Evolutionary conservation across 2,113 vertebrate genomes (phyloP).

Genomic region (Trogon surrucura): DNA sequence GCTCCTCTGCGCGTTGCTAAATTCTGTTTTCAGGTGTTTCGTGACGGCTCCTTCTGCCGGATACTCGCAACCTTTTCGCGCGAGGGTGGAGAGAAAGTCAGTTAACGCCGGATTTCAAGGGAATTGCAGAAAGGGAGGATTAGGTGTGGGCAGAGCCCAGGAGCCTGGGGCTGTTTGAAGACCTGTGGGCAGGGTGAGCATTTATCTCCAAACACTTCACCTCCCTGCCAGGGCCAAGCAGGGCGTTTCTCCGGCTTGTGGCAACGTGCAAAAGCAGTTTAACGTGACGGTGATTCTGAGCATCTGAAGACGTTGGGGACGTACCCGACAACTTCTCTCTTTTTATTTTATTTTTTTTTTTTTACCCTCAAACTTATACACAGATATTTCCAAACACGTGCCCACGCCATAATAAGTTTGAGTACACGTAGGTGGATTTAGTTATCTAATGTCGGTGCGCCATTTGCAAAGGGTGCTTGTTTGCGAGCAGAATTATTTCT

Average conservation of each 20-base stretch:
- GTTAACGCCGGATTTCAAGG: constrained; percentile 45
- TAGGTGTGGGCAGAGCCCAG: constrained; percentile 37
- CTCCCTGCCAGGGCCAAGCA: constrained; percentile 15
- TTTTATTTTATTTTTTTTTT: no score
- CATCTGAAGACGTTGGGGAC: neutral
- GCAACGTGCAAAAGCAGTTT: constrained; percentile 20
- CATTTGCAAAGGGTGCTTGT: neutral
- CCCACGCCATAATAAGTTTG: neutral
- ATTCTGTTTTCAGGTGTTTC: neutral
- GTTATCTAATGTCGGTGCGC: neutral
- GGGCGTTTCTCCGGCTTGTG: constrained; percentile 54
- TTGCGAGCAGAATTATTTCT: neutral
- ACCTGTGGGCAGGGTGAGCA: constrained; percentile 68
- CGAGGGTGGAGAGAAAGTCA: constrained; percentile 15
- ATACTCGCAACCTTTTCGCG: neutral
- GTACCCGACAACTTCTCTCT: neutral
- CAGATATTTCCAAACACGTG: neutral
- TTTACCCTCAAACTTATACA: neutral
- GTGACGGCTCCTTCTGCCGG: neutral
- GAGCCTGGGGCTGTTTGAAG: constrained; percentile 19
- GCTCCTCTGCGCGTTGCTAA: neutral
- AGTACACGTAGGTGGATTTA: neutral
- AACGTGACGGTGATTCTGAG: neutral
- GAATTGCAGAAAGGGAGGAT: constrained; percentile 58
- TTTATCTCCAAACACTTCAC: neutral